These are phyloP conservation scores for Falco columbarius DNA, from an alignment of 2,797 vertebrate genomes.

Conservation along the genomic window DNA sequence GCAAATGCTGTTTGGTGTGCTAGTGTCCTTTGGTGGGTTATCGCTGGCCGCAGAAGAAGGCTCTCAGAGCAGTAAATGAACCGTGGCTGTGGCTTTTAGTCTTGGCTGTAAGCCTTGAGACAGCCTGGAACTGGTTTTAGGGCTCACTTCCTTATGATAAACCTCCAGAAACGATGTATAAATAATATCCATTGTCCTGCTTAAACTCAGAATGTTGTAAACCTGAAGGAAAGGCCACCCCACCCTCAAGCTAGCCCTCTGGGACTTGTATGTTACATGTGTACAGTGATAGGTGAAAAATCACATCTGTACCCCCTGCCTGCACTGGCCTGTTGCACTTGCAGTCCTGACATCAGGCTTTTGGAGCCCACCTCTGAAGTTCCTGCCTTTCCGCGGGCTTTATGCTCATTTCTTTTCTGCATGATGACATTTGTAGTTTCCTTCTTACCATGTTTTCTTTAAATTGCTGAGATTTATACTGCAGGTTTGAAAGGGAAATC, in stretches of 20 bases:
- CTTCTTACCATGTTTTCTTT: slow-evolving; percentile 19
- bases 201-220: background rate
- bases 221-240: background rate
- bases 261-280: background rate
- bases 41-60: background rate
- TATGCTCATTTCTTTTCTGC: background rate
- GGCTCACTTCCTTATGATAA: background rate
- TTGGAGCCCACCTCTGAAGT: background rate
- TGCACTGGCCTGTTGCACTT: background rate
- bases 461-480: background rate
- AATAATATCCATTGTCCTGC: slow-evolving; percentile 6
- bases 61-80: background rate
- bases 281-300: background rate
- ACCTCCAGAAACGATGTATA: background rate
- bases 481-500: slow-evolving; percentile 37
- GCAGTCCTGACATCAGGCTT: background rate
- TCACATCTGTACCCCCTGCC: background rate
- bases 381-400: background rate
- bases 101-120: background rate
- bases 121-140: background rate
- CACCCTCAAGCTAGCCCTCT: background rate
- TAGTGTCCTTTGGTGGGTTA: background rate
- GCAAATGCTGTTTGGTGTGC: fast-evolving
- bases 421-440: background rate
- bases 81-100: background rate